phyloP scores from a whole-genome alignment of 2,113 vertebrate species.

The Pan troglodytes region DNA sequence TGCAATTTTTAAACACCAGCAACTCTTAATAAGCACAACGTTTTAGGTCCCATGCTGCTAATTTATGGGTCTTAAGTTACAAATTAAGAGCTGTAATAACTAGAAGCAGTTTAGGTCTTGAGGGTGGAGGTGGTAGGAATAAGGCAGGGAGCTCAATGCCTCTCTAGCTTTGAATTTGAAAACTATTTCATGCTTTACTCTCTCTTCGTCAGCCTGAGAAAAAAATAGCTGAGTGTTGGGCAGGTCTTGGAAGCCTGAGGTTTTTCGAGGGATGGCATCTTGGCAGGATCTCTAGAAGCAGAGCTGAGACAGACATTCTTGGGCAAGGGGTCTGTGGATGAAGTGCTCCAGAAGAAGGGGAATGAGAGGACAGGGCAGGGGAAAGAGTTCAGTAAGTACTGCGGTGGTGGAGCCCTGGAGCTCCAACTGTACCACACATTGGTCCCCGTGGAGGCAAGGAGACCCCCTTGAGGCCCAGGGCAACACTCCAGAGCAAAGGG shows the following conservation, averaged over 20 bases:
- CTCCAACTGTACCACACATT: accelerated
- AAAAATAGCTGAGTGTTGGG: background rate
- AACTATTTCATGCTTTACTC: background rate
- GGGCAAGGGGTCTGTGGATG: background rate
- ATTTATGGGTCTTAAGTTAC: background rate
- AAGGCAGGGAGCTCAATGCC: background rate
- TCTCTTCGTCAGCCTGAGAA: background rate
- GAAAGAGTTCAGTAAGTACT: background rate
- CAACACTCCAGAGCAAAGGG: background rate
- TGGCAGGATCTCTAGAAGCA: background rate
- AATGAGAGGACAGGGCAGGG: background rate
- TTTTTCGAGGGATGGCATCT: background rate
- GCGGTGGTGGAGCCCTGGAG: accelerated
- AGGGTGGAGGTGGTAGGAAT: too few species aligned
- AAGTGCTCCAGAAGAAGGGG: background rate
- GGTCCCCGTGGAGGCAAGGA: background rate
- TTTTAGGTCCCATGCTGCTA: background rate
- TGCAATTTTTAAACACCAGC: background rate
- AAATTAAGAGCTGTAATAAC: background rate
- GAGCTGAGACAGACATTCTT: background rate
- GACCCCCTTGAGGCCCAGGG: background rate
- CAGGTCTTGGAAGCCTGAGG: background rate
- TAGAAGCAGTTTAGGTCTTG: background rate
- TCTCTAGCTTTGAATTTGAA: background rate
- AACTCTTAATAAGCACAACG: constrained; percentile 10